Evolutionary conservation across 1,140 invertebrate species (phyloP), one percentile per base, ranked within the genome.

Genomic region (Latrodectus geometricus): DNA sequence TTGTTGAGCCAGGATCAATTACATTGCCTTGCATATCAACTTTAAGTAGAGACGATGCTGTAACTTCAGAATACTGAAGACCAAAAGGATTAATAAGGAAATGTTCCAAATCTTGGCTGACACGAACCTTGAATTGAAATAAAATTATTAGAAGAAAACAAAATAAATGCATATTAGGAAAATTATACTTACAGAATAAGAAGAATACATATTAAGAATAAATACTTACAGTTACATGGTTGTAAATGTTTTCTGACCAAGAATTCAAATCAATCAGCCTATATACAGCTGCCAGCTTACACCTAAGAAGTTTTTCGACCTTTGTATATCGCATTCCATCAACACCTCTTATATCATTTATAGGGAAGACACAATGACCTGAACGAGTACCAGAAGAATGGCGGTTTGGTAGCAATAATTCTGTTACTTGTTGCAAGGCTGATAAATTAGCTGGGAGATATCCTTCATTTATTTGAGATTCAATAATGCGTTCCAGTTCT

Each of bases 81-180:
- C 98, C 98, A 89, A 97, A 98, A 0, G 99, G 98, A 91, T 99
- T 99, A 7, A 99, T 95, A 89, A 99, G 92, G 91, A 99, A 99
- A 89, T 98, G 96, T 91, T 99, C 98, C 88, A 96, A 94, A 88
- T 99, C 97, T 88, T 97, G 97, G 92, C 97, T 98, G 17, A 99
- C 93, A 70, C 98, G 94, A 0, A 96, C 96, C 90, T 95, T 90
- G 81, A 92, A 90, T 72, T 79, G 5, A 76, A 78, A 8, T 35
- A 78, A 66, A 21, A 65, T 66, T 9, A 69, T 69, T n/a, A 65
- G n/a, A 7, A n/a, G n/a, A n/a, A 35, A 5, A 5, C 35, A 35
- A 35, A 35, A 35, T 35, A 35, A 35, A 35, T 35, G 5, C 35
- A 35, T 35, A 35, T 35, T 35, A 35, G 35, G 1, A 35, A 35